Evolutionary conservation across 1,140 invertebrate species (phyloP).

Genomic region (Apolygus lucorum): DNA sequence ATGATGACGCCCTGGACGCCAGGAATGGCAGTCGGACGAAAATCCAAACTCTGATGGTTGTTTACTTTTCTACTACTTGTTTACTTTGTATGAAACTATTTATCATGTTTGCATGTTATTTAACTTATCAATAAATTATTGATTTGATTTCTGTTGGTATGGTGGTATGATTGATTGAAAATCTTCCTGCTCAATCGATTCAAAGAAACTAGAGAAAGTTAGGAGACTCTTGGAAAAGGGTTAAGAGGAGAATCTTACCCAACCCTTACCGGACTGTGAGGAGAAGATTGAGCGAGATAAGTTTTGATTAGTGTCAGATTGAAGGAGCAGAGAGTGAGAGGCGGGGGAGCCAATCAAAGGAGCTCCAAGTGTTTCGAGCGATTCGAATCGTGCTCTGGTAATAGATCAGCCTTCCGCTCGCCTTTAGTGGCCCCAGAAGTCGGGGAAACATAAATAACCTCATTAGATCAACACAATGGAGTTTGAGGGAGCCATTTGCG

Average conservation of each 20-base stretch:
- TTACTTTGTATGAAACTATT: too few species aligned
- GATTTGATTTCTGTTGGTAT: too few species aligned
- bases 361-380: slow-evolving; percentile 7
- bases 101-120: too few species aligned
- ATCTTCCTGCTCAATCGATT: too few species aligned
- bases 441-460: slow-evolving; percentile 15
- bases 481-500: slow-evolving; percentile 7
- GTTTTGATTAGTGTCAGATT: slow-evolving; percentile 11
- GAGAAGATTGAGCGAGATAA: slow-evolving; percentile 2
- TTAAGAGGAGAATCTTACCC: too few species aligned
- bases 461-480: slow-evolving; percentile 15
- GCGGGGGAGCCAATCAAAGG: not conserved
- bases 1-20: too few species aligned
- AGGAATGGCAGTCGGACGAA: too few species aligned
- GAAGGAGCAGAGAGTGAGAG: not conserved
- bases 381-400: slow-evolving; percentile 9
- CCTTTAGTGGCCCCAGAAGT: not conserved
- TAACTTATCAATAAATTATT: too few species aligned
- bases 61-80: too few species aligned
- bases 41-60: too few species aligned
- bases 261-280: not conserved
- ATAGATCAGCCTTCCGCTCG: slow-evolving; percentile 2
- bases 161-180: too few species aligned
- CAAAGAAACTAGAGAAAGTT: too few species aligned
- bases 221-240: not conserved